phyloP scores from a whole-genome alignment of 2,797 vertebrate genomes.

The Mallotus villosus region DNA sequence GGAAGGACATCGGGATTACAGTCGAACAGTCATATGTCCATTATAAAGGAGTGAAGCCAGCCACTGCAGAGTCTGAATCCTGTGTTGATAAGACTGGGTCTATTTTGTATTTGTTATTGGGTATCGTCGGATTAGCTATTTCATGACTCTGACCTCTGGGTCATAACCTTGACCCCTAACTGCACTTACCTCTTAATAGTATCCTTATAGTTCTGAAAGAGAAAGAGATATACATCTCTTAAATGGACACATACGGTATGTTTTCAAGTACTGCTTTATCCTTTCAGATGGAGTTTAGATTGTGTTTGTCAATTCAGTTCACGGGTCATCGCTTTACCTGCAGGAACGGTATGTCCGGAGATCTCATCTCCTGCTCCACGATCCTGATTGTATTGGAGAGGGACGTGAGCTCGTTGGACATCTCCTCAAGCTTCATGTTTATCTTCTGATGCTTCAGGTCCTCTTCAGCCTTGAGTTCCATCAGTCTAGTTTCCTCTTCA shows the following conservation, averaged over 20 bases:
- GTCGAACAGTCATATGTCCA: slow-evolving; percentile 16
- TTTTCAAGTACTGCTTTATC: background rate
- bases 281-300: background rate
- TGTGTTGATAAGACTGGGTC: background rate
- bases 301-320: background rate
- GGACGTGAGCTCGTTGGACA: slow-evolving; percentile 63
- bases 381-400: slow-evolving; percentile 69
- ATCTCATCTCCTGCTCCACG: slow-evolving; percentile 74
- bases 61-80: background rate
- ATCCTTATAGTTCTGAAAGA: slow-evolving; percentile 76
- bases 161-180: background rate
- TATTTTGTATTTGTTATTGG: background rate
- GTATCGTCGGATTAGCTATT: background rate
- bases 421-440: slow-evolving; percentile 63
- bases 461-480: slow-evolving; percentile 67
- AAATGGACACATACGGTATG: background rate
- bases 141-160: background rate
- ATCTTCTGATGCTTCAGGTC: slow-evolving; percentile 67
- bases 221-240: slow-evolving; percentile 3
- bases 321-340: slow-evolving; percentile 56
- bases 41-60: background rate
- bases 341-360: slow-evolving; percentile 71
- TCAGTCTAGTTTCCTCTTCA: slow-evolving; percentile 70
- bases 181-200: slow-evolving; percentile 72
- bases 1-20: slow-evolving; percentile 44